Evolutionary conservation across 2,888 invertebrate genomes (phyloP).

Genomic region (Drosophila mulleri): DNA sequence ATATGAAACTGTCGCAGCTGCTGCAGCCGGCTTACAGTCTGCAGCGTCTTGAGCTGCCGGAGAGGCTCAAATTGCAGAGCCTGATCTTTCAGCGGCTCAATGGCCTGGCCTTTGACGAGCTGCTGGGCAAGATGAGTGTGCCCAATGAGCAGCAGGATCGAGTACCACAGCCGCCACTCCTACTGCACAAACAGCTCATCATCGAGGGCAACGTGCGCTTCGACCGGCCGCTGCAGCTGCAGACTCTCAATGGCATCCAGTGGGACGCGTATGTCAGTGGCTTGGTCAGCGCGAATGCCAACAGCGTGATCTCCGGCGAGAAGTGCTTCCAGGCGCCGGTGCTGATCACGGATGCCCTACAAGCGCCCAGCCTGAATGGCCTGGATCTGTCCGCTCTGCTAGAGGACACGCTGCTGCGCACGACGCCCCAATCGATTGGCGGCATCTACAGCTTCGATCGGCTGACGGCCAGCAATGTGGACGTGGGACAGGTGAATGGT

Average conservation of each 20-base stretch:
- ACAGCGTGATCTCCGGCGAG: constrained; percentile 55
- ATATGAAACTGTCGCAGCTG: constrained; percentile 51
- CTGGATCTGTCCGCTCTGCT: constrained; percentile 64
- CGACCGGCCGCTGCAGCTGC: constrained; percentile 58
- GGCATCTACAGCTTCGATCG: constrained; percentile 71
- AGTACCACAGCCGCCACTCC: constrained; percentile 43
- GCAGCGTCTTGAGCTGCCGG: constrained; percentile 63
- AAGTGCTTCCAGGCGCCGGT: constrained; percentile 66
- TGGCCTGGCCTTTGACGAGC: constrained; percentile 70
- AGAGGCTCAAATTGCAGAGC: constrained; percentile 53
- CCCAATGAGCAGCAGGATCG: not conserved
- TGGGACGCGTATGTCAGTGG: constrained; percentile 70
- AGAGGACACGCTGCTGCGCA: constrained; percentile 69
- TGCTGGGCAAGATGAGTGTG: constrained; percentile 61
- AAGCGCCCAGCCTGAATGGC: constrained; percentile 60
- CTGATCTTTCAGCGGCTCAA: constrained; percentile 76
- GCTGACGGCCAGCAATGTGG: constrained; percentile 64
- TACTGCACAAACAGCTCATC: constrained; percentile 79
- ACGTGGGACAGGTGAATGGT: constrained; percentile 71
- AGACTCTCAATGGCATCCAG: constrained; percentile 66
- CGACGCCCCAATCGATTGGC: constrained; percentile 69
- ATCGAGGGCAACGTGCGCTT: constrained; percentile 80
- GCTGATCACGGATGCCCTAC: constrained; percentile 60
- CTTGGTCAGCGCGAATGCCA: constrained; percentile 68
- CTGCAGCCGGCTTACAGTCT: constrained; percentile 62